Evolutionary conservation across 2,888 invertebrate genomes (phyloP).

Genomic region (Drosophila testacea): DNA sequence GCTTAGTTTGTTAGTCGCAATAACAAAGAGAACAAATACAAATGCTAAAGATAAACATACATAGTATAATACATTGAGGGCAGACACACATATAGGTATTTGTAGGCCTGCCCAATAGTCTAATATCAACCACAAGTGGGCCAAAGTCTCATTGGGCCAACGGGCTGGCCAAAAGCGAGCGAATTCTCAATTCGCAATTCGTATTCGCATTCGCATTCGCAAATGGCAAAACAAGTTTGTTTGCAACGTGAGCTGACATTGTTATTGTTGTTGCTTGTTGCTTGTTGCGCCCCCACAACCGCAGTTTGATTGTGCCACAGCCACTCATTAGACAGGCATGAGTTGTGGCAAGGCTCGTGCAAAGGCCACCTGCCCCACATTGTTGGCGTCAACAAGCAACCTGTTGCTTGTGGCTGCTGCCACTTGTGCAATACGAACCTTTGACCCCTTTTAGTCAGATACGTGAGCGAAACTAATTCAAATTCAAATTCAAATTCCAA

Average conservation of each 20-base stretch:
- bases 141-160: slow-evolving; percentile 54
- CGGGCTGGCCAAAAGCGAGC: slow-evolving; percentile 41
- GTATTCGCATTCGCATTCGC: slow-evolving; percentile 29
- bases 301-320: slow-evolving; percentile 19
- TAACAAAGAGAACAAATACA: slow-evolving; percentile 14
- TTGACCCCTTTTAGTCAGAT: slow-evolving; percentile 50
- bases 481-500: slow-evolving; percentile 21
- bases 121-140: slow-evolving; percentile 57
- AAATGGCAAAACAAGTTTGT: slow-evolving; percentile 70
- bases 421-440: slow-evolving; percentile 58
- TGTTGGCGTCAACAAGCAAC: slow-evolving; percentile 50
- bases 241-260: slow-evolving; percentile 54
- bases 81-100: background rate
- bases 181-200: slow-evolving; percentile 30
- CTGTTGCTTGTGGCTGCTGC: slow-evolving; percentile 51
- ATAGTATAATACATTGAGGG: slow-evolving; percentile 3
- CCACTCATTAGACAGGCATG: slow-evolving; percentile 50
- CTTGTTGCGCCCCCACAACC: slow-evolving; percentile 48
- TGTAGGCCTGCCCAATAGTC: slow-evolving; percentile 41
- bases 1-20: slow-evolving; percentile 30
- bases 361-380: slow-evolving; percentile 78
- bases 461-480: slow-evolving; percentile 45
- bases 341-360: slow-evolving; percentile 56
- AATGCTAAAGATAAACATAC: background rate
- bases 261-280: slow-evolving; percentile 32